Percentiles rank a stretch among this genome's conserved stretches.
phyloP scores from a whole-genome alignment of 2,888 invertebrate species.

The Pristionchus japonicus region DNA sequence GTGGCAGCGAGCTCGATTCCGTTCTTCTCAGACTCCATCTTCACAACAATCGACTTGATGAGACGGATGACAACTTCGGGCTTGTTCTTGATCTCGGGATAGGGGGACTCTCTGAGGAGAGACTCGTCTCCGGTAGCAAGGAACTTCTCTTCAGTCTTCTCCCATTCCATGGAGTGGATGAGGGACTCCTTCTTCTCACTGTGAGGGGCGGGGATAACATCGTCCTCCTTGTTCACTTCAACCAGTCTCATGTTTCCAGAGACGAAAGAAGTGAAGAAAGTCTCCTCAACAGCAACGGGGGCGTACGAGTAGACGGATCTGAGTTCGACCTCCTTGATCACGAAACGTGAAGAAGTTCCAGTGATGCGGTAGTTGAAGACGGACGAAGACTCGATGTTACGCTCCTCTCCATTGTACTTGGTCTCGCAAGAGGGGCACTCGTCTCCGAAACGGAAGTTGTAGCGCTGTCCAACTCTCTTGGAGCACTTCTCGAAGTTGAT shows the following conservation, averaged over 20 bases:
- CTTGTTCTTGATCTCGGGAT: too few species aligned
- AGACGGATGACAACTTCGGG: too few species aligned
- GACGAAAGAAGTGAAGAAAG: constrained; percentile 44
- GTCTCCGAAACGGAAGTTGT: too few species aligned
- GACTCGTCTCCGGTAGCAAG: too few species aligned
- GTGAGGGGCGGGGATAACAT: constrained; percentile 1
- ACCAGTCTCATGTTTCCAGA: constrained; percentile 33
- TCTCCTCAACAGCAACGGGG: constrained; percentile 26
- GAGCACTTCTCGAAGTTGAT: too few species aligned
- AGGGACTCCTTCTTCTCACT: constrained; percentile 55
- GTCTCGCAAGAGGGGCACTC: too few species aligned
- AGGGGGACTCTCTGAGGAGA: too few species aligned
- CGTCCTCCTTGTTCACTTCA: background rate
- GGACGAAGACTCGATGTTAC: constrained; percentile 49
- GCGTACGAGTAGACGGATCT: constrained; percentile 46
- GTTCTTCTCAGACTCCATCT: constrained; percentile 34
- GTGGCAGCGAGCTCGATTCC: constrained; percentile 43
- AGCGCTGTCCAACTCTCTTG: too few species aligned
- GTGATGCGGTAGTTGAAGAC: constrained; percentile 55
- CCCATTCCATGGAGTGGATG: constrained; percentile 59
- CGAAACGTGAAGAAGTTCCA: background rate
- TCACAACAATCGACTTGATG: constrained; percentile 9
- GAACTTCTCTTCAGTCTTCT: too few species aligned
- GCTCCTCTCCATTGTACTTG: too few species aligned
- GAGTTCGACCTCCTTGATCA: too few species aligned